Base-by-base conservation (phyloP, 2,797 vertebrate genomes). In the Chelidonichthys spinosus region DNA sequence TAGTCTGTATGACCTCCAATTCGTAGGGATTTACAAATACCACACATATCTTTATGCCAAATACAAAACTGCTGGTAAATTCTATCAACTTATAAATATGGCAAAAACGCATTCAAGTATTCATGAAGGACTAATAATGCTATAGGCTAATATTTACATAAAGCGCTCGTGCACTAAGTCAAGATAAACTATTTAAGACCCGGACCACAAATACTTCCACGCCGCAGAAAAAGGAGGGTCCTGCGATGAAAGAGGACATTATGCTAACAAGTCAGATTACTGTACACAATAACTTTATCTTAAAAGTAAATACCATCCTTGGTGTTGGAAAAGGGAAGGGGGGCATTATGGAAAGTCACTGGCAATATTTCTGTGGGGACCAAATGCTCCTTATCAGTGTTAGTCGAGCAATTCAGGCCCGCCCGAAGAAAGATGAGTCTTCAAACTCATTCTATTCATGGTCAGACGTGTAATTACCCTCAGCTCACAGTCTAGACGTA, bases 391-490 rank as follows among this genome's bases (percentile, higher is more conserved):
- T 97, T 96, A 96, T 97, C 96, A 96, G 90, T 89, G 93, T 94
- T 95, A 93, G 93, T 95, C 92, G 94, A 95, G 92, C 96, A 95
- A 96, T 96, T 97, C 95, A 95, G 92, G 93, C 91, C 92, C 78
- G 85, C 92, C 92, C 89, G 94, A 95, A 97, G 96, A 97, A 97
- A 96, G 96, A 95, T 95, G 96, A 94, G 97, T 97, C 97, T 95
- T 96, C 96, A 97, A 97, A 96, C 90, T 90, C 92, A 94, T 92
- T 93, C 96, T 96, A 97, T 98, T 99, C 96, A 98, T 94, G 92
- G 93, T 95, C 95, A 95, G 97, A 97, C 97, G 95, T 98, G 97
- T 98, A 98, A 99, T 99, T 99, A 98, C 96, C 96, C 96, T 96
- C 93, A 90, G 96, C 97, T 97, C 96, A 96, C 94, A 95, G 97